Evolutionary conservation across 1,140 invertebrate genomes (phyloP), one percentile per base, ranked within the genome.

Genomic region (Holcopasites calliopsidis): DNA sequence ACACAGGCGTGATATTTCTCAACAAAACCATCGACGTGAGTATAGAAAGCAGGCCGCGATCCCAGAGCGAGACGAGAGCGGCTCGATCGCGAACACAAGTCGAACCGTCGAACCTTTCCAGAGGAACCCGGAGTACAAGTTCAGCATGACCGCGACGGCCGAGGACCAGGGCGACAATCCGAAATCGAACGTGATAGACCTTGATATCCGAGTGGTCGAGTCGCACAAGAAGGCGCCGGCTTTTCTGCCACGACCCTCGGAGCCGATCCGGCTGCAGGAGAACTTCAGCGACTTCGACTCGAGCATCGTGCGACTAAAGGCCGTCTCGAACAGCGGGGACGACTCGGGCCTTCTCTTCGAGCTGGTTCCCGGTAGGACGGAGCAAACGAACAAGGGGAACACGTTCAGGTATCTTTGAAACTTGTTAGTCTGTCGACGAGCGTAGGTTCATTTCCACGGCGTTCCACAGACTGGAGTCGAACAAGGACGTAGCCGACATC

Each of bases 191-290:
- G 92, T 92, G 52, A 96, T 96, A 65, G 94, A 95, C 86, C 93
- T 98, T 74, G 93, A 95, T 76, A 96, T 98, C 77, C 93, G 94
- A 75, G 96, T 98, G 23, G 96, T 97, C 1, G 96, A 97, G 85
- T 96, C 96, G 2, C 95, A 96, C 86, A 97, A 97, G 89, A 97
- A 97, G 90, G 95, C 96, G 49, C 97, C 97, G 55, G 93, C 92
- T 47, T 96, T 96, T 83, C 92, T 93, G 55, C 91, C 93, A 72
- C 90, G 93, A 66, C 93, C 93, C 16, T 80, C 90, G 55, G 90
- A 92, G 6, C 93, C 93, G 65, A 95, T 97, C 71, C 91, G 90
- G 75, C 90, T 97, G 33, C 92, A 92, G 73, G 97, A 97, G 91
- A 95, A 95, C 90, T 94, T 94, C 60, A 93, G 90, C 16, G 93